These are phyloP conservation scores for Acleris literana DNA, from an alignment of 2,888 invertebrate genomes.

Conservation along the genomic window DNA sequence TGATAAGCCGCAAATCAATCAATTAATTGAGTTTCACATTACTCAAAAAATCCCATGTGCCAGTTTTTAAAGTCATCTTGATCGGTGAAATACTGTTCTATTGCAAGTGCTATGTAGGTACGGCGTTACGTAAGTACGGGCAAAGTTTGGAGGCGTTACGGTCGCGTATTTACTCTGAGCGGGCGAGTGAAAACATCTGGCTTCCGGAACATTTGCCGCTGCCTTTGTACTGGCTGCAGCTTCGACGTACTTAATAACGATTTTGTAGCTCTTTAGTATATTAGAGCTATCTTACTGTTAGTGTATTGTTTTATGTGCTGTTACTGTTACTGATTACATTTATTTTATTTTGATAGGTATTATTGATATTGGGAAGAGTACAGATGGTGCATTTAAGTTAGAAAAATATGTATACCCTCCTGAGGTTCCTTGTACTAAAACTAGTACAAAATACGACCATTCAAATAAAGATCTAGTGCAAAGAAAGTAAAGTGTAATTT, in stretches of 20 bases:
- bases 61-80: too few relatives aligned
- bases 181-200: conserved; percentile 49
- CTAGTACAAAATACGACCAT: too few relatives aligned
- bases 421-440: too few relatives aligned
- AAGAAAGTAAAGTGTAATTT: too few relatives aligned
- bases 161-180: conserved; percentile 44
- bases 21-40: too few relatives aligned
- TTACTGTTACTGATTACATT: neutral
- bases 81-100: neutral
- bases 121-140: conserved; percentile 45
- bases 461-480: too few relatives aligned
- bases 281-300: neutral
- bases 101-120: conserved; percentile 16
- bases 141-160: conserved; percentile 46
- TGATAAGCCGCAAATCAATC: too few relatives aligned
- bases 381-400: too few relatives aligned
- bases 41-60: too few relatives aligned
- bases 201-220: conserved; percentile 36
- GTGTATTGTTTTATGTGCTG: neutral
- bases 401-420: too few relatives aligned
- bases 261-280: conserved; percentile 13
- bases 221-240: conserved; percentile 20
- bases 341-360: neutral
- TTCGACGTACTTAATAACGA: conserved; percentile 26
- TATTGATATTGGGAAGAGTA: too few relatives aligned